A percentile compares a stretch with the other conserved stretches of the same genome.
Conservation (phyloP, 2,888 invertebrate species). For the Tipula unca region DNA sequence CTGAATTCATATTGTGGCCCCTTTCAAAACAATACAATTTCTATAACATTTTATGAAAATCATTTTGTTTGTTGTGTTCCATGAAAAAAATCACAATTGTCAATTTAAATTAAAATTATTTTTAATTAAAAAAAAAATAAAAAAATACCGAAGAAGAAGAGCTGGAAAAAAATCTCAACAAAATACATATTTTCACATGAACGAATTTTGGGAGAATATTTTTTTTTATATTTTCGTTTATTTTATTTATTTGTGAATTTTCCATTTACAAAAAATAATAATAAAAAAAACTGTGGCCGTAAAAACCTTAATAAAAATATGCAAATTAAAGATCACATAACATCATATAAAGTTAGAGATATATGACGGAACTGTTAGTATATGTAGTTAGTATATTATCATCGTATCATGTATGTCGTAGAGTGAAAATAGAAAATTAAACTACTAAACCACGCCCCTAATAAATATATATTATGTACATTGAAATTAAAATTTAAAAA, state of each 20-base stretch:
- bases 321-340: not conserved
- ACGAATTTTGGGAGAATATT: not conserved
- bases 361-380: not conserved
- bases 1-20: not conserved
- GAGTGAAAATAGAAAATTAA: not conserved
- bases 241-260: not conserved
- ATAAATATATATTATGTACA: not conserved
- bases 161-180: not conserved
- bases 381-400: not conserved
- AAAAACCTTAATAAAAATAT: not conserved
- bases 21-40: not conserved
- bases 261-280: not conserved
- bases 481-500: not conserved
- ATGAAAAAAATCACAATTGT: not conserved
- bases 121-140: not conserved
- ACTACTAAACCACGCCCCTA: not conserved
- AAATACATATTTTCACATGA: slow-evolving; percentile 8
- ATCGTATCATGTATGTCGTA: not conserved
- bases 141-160: not conserved
- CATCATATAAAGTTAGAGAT: not conserved
- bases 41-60: not conserved
- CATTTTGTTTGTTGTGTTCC: not conserved
- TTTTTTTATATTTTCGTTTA: not conserved
- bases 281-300: not conserved
- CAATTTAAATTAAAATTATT: slow-evolving; percentile 4